A percentile compares a stretch with the other conserved stretches of the same genome.
Conservation (phyloP, 37 sponge, comb jelly and placozoan species). For the Halichondria panicea region DNA sequence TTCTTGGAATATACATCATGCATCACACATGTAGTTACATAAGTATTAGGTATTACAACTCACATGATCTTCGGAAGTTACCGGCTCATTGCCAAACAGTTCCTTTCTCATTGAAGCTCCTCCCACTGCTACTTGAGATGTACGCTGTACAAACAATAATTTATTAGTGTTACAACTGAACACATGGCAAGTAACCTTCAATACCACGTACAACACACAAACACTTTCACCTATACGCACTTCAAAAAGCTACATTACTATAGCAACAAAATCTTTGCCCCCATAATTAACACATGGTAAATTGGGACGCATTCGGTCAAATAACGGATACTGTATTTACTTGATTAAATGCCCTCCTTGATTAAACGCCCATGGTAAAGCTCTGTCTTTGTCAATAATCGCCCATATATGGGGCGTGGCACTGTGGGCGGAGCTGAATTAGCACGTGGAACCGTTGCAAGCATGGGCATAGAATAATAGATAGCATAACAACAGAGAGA, state of each 20-base stretch:
- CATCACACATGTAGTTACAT: too few relatives aligned
- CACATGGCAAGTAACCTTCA: not conserved
- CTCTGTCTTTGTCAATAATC: too few relatives aligned
- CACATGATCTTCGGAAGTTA: slow-evolving; percentile 78
- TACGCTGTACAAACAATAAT: slow-evolving; percentile 28
- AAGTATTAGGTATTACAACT: not conserved
- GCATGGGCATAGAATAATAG: too few relatives aligned
- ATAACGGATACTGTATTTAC: too few relatives aligned
- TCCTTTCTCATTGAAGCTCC: slow-evolving; percentile 41
- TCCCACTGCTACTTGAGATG: slow-evolving; percentile 62
- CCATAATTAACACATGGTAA: not conserved
- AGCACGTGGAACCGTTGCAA: too few relatives aligned
- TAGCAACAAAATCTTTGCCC: not conserved
- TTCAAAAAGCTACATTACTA: not conserved
- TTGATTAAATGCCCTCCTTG: too few relatives aligned
- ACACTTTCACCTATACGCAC: not conserved
- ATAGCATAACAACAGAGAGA: too few relatives aligned
- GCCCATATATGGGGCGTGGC: too few relatives aligned
- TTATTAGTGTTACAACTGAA: not conserved
- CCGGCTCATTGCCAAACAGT: slow-evolving; percentile 61
- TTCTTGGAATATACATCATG: too few relatives aligned
- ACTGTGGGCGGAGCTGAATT: too few relatives aligned
- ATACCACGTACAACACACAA: not conserved
- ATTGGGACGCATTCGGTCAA: too few relatives aligned
- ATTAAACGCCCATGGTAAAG: too few relatives aligned